A percentile compares a stretch with the other conserved stretches of the same genome.
Evolutionary conservation across 2,113 vertebrate genomes (phyloP).

Genomic region (Prinia subflava): DNA sequence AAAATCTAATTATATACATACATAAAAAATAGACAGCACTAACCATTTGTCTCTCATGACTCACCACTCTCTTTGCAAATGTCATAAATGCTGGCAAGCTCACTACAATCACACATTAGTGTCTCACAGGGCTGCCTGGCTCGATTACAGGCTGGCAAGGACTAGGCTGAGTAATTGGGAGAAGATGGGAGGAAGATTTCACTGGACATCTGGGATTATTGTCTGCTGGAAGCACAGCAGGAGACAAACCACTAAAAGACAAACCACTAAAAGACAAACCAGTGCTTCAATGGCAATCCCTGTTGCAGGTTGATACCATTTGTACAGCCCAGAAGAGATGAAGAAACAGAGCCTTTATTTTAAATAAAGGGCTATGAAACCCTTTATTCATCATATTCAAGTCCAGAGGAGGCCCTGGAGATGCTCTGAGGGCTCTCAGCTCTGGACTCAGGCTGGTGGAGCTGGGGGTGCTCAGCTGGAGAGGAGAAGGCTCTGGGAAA

Average conservation of each 20-base stretch:
- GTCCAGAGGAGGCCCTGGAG: neutral
- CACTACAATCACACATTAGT: constrained; percentile 2
- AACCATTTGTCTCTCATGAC: constrained; percentile 48
- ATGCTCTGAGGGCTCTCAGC: neutral
- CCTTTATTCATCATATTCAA: neutral
- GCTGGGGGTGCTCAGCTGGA: neutral
- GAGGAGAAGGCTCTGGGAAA: neutral
- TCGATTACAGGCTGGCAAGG: neutral
- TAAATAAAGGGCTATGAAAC: neutral
- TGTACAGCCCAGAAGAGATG: neutral
- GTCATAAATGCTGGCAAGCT: constrained; percentile 42
- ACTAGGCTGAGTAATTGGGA: constrained; percentile 27
- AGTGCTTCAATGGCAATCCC: neutral
- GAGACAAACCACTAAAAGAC: neutral
- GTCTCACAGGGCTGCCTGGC: constrained; percentile 28
- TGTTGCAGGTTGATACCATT: rapidly evolving
- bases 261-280: neutral
- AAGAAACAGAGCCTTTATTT: neutral
- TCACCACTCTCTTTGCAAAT: constrained; percentile 46
- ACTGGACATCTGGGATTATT: neutral
- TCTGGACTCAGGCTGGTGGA: neutral
- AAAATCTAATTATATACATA: constrained; percentile 32
- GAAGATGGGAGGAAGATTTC: constrained; percentile 2
- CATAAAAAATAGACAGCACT: neutral
- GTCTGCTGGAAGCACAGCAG: neutral